phyloP scores from a whole-genome alignment of 2,113 vertebrate species.

The Amazona guildingii region DNA sequence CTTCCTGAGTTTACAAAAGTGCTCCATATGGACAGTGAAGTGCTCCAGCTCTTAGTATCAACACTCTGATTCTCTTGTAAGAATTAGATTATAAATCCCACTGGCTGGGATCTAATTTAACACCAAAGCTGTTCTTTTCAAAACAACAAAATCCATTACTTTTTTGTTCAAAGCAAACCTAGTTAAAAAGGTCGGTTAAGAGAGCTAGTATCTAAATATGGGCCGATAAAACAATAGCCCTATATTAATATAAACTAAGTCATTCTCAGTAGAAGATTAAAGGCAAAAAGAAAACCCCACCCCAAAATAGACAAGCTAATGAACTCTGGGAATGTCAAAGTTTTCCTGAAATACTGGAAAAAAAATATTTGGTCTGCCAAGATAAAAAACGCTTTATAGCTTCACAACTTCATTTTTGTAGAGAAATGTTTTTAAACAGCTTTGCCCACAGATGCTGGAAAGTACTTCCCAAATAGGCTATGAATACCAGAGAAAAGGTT shows the following conservation, averaged over 20 bases:
- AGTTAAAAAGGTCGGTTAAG: background rate
- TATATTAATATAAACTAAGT: background rate
- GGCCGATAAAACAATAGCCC: background rate
- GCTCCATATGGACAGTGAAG: background rate
- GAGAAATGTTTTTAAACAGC: conserved; percentile 27
- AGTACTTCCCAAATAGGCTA: conserved; percentile 32
- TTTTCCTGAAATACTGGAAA: conserved; percentile 28
- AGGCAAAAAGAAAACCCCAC: background rate
- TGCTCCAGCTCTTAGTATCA: background rate
- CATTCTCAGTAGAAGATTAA: background rate
- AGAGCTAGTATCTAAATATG: background rate
- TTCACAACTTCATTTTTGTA: conserved; percentile 5
- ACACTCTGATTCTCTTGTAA: background rate
- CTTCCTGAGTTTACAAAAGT: background rate
- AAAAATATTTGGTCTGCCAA: conserved; percentile 4
- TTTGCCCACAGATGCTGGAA: background rate
- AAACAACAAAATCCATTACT: background rate
- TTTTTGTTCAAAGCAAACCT: background rate
- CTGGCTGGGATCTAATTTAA: background rate
- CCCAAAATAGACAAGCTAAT: background rate
- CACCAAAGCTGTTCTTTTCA: background rate
- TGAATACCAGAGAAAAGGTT: background rate
- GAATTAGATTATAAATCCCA: conserved; percentile 11
- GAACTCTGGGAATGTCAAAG: conserved; percentile 6
- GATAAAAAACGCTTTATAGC: conserved; percentile 37